These are phyloP conservation scores for Manis javanica DNA, from an alignment of 2,797 vertebrate genomes.

Conservation along the genomic window DNA sequence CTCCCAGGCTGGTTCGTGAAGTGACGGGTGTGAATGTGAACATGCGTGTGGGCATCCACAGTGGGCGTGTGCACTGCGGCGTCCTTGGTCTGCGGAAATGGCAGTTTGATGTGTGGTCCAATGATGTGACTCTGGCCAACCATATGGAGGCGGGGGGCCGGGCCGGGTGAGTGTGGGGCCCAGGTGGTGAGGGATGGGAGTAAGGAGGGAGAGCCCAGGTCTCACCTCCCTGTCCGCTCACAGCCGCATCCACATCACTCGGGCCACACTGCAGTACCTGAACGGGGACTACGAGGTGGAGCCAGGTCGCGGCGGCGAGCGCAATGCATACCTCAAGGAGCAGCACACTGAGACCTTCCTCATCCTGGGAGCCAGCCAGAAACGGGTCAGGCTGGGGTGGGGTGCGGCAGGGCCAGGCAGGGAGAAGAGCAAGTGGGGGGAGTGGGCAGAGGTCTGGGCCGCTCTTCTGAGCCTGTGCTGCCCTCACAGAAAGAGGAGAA, in stretches of 20 bases:
- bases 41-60: slow-evolving; percentile 99
- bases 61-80: slow-evolving; percentile 96
- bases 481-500: slow-evolving; percentile 95
- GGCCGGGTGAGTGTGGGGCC: slow-evolving; percentile 90
- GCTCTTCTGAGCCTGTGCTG: not conserved
- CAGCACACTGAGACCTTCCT: slow-evolving; percentile 97
- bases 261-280: slow-evolving; percentile 95
- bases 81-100: slow-evolving; percentile 97
- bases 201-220: not conserved
- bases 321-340: slow-evolving; percentile 96
- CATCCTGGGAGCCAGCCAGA: slow-evolving; percentile 97
- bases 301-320: slow-evolving; percentile 94
- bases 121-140: slow-evolving; percentile 97
- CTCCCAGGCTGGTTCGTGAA: slow-evolving; percentile 94
- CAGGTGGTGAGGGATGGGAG: not conserved
- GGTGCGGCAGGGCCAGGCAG: not conserved
- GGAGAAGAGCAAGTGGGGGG: not conserved
- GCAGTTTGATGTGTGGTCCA: slow-evolving; percentile 99
- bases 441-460: not conserved
- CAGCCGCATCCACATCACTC: slow-evolving; percentile 97
- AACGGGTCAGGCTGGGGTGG: slow-evolving; percentile 89
- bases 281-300: slow-evolving; percentile 98
- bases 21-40: slow-evolving; percentile 98
- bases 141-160: slow-evolving; percentile 98
- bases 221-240: not conserved